Conservation (phyloP, 2,113 vertebrate genomes). For the Corvus hawaiiensis region DNA sequence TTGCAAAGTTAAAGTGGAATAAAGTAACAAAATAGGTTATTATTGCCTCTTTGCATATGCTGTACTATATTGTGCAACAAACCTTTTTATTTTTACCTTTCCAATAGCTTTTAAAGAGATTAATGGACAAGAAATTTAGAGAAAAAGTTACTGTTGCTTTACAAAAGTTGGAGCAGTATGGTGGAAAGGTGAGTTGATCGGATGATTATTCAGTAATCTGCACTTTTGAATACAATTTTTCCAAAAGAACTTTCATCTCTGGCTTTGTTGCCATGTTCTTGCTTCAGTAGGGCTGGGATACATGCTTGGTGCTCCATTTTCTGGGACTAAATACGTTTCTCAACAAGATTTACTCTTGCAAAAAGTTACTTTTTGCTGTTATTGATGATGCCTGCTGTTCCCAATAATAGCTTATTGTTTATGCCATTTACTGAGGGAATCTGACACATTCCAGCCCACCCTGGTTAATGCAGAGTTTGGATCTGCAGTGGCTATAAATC, state of each 20-base stretch:
- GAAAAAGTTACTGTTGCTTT: slow-evolving; percentile 71
- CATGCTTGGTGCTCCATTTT: neutral
- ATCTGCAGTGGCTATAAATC: neutral
- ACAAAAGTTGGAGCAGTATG: slow-evolving; percentile 75
- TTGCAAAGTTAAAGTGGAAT: neutral
- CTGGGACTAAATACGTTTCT: neutral
- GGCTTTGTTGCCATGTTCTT: neutral
- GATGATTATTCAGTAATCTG: neutral
- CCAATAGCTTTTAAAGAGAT: slow-evolving; percentile 76
- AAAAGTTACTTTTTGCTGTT: neutral
- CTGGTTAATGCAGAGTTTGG: neutral
- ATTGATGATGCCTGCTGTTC: neutral
- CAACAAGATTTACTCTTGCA: neutral
- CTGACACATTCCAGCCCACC: neutral
- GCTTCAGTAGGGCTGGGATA: neutral
- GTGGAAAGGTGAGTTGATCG: slow-evolving; percentile 70
- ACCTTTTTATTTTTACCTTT: neutral
- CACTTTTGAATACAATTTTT: neutral
- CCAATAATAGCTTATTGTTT: neutral
- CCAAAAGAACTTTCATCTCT: neutral
- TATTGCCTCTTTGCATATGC: neutral
- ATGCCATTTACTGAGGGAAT: neutral
- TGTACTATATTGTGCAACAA: neutral
- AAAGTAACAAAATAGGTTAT: neutral
- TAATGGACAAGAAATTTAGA: slow-evolving; percentile 76